Evolutionary conservation across 2,113 vertebrate genomes (phyloP).

Genomic region (Hydrochoerus hydrochaeris): DNA sequence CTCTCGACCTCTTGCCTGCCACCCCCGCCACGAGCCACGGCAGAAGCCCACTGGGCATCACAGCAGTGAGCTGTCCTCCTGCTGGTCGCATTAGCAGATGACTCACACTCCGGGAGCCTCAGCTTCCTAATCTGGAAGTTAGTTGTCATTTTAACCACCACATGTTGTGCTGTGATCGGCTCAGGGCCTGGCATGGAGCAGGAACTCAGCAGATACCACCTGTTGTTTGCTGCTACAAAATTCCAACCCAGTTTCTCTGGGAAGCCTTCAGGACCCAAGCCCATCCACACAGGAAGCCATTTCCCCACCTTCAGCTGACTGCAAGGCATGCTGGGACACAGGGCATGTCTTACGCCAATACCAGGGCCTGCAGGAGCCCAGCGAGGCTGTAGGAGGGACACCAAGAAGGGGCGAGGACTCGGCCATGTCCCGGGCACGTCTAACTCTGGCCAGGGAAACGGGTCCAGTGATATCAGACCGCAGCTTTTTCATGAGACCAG

Average conservation of each 20-base stretch:
- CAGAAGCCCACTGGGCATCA: background rate
- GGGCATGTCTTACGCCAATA: slow-evolving; percentile 7
- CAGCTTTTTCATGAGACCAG: slow-evolving; percentile 71
- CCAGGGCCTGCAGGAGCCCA: slow-evolving; percentile 44
- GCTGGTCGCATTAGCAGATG: background rate
- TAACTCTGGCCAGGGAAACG: background rate
- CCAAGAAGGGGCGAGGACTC: slow-evolving; percentile 34
- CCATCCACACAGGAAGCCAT: background rate
- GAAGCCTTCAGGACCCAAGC: background rate
- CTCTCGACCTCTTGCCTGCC: background rate
- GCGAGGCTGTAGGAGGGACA: background rate
- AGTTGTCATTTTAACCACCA: background rate
- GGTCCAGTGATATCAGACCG: slow-evolving; percentile 51
- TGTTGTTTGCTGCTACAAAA: background rate
- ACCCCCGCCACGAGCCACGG: background rate
- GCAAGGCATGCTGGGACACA: slow-evolving; percentile 33
- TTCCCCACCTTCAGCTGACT: background rate
- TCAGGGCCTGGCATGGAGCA: background rate
- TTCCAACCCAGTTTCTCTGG: background rate
- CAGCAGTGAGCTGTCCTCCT: background rate
- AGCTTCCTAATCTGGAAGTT: background rate
- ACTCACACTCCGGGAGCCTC: background rate
- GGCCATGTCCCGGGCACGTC: slow-evolving; percentile 54
- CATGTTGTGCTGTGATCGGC: background rate
- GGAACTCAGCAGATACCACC: background rate